Base-by-base conservation (phyloP, 2,888 invertebrate species). In the Aspidiotus destructor region DNA sequence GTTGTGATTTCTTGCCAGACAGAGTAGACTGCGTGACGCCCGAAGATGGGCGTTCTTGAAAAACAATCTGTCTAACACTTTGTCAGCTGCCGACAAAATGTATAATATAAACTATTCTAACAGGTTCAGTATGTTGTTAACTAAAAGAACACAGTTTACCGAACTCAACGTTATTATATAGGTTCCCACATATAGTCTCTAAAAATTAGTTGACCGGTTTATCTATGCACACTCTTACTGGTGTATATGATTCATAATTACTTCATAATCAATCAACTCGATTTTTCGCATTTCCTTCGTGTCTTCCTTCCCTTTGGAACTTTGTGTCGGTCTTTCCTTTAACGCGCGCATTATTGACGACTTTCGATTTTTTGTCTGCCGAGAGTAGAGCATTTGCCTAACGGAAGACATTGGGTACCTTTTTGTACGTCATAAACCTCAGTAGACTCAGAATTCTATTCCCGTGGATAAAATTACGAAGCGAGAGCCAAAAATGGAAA, bases 21-120 rank as follows among this genome's bases (percentile, higher is more conserved):
- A 52, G 52, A 62, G 62, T 62, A 62, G 62, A 62, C 62, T 62
- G 62, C 62, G 62, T 62, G 62, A 48, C 62, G 62, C 62, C 62
- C 15, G 61, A 41, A 44, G 61, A 61, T 61, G 61, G 61, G 61
- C 61, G 61, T 61, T 41, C n/a, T 61, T 42, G 61, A 9, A 44
- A 61, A 44, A 61, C 61, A 61, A 61, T 61, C 61, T 41, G 61
- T 61, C 44, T 44, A 58, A 58, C 58, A 58, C 10, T 58, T 58
- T 58, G 58, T 40, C 62, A 17, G 48, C n/a, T 16, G 52, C 62
- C 62, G 42, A 61, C 63, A 63, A 63, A 52, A 63, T 54, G 41
- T 41, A 63, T 28, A 28, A 28, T 28, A 28, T 44, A 57, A 65
- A 65, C 65, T 41, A 55, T 57, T 65, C 57, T 58, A 65, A 65